Evolutionary conservation across 2,888 invertebrate species (phyloP), one percentile per base, ranked within the genome.

Genomic region (Lissocephala sabroskyi): DNA sequence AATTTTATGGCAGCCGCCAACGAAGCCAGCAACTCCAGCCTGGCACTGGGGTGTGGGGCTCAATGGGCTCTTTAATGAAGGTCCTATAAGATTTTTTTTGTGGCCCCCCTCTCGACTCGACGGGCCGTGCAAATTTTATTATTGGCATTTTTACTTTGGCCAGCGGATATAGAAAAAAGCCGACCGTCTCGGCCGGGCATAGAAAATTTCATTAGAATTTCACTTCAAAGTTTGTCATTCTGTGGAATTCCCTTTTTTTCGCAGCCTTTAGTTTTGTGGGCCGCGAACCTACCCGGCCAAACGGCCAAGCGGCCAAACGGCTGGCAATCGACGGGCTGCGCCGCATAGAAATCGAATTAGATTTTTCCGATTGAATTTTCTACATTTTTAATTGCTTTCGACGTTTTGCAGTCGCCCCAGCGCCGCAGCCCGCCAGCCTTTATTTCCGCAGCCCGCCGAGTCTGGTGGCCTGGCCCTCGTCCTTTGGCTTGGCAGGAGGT

Each of bases 361-460:
- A 81, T 80, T 77, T 80, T 81, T 79, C 80, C 81, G 79, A 81
- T 81, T 81, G 79, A 81, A 80, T 81, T 81, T 81, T 80, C 80
- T 81, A 77, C 77, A 81, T 80, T 81, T 81, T 81, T 81, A 81
- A 81, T 81, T 81, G 81, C 79, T 80, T 81, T 80, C 76, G 70
- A 71, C 75, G 50, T 73, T 73, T 73, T 45, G 54, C 32, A 53
- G 26, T 45, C 11, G 14, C 28, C 26, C 6, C 26, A n/a, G n/a
- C n/a, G n/a, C n/a, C n/a, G n/a, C 23, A 7, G 11, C 14, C 3
- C 13, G 7, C 13, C 29, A 4, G 9, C 28, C 28, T 5, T 23
- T 5, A 17, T 13, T 1, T 13, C 16, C 9, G 7, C 26, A 9
- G 29, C 23, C 32, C 26, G 9, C 40, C 37, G n/a, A 32, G 36